Conservation (phyloP, 2,888 invertebrate species). For the Sialis fuliginosa region DNA sequence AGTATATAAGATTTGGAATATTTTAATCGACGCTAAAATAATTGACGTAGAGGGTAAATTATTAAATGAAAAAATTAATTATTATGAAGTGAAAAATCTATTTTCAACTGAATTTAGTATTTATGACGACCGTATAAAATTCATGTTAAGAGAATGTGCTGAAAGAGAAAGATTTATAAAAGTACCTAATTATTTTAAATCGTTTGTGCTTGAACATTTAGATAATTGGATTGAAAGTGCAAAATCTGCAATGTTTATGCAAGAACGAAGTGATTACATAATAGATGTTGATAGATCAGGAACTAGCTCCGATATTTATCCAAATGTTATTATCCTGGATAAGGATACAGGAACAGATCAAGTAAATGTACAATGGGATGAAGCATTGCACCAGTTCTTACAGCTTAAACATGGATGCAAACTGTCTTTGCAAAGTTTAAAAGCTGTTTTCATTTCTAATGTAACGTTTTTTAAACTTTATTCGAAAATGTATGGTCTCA, state of each 20-base stretch:
- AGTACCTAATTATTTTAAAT: slow-evolving; percentile 13
- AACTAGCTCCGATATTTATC: slow-evolving; percentile 10
- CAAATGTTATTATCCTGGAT: slow-evolving; percentile 16
- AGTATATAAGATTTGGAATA: slow-evolving; percentile 8
- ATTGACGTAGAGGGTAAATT: background rate
- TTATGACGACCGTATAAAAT: slow-evolving; percentile 9
- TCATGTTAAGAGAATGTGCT: slow-evolving; percentile 11
- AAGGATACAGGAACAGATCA: slow-evolving; percentile 21
- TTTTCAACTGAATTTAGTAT: slow-evolving; percentile 3
- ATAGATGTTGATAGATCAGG: slow-evolving; percentile 15
- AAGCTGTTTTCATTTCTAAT: slow-evolving; percentile 23
- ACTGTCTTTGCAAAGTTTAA: slow-evolving; percentile 17
- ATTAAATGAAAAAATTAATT: slow-evolving; percentile 6
- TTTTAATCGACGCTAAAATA: slow-evolving; percentile 7
- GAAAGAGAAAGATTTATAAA: slow-evolving; percentile 10
- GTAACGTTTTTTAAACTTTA: slow-evolving; percentile 13
- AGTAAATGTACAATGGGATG: slow-evolving; percentile 19
- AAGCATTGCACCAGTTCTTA: slow-evolving; percentile 23
- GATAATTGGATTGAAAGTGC: slow-evolving; percentile 16
- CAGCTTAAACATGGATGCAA: slow-evolving; percentile 22
- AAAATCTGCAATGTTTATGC: slow-evolving; percentile 15
- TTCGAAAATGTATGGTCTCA: slow-evolving; percentile 18
- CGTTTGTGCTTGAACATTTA: slow-evolving; percentile 14
- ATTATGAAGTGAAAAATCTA: slow-evolving; percentile 3
- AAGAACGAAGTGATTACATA: slow-evolving; percentile 16